These are phyloP conservation scores for Macrosiphum euphorbiae DNA, from an alignment of 2,888 invertebrate genomes.

Conservation along the genomic window DNA sequence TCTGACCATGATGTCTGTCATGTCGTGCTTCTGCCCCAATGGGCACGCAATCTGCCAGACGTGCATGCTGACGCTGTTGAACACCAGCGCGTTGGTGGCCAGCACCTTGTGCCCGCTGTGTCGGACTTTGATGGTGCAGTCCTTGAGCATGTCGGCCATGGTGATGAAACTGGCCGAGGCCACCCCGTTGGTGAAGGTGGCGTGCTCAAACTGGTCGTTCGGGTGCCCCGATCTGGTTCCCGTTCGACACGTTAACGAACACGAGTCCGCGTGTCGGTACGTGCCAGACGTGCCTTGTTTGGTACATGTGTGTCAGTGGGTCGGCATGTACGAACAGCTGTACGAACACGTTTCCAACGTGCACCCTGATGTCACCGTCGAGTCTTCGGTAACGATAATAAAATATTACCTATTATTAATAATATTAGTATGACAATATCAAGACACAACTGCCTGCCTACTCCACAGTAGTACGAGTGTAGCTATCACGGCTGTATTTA, in stretches of 20 bases:
- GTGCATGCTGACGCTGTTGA: not conserved
- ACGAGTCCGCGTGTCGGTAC: not conserved
- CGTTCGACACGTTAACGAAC: not conserved
- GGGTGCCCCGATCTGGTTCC: not conserved
- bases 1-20: not conserved
- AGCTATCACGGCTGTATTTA: no score
- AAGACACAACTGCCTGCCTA: no score
- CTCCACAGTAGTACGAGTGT: not conserved
- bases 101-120: not conserved
- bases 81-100: not conserved
- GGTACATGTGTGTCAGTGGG: not conserved
- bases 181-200: not conserved
- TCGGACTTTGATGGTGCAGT: not conserved
- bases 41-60: not conserved
- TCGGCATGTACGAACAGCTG: not conserved
- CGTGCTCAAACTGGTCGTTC: not conserved
- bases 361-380: not conserved
- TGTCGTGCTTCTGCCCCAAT: not conserved
- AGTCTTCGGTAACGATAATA: not conserved
- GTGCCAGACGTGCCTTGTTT: not conserved
- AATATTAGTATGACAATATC: not conserved
- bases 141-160: not conserved
- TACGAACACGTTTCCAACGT: not conserved
- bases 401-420: not conserved
- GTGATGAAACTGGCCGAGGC: not conserved